These are phyloP conservation scores for Alectoris magna DNA, from an alignment of 2,797 vertebrate species.

Conservation along the genomic window DNA sequence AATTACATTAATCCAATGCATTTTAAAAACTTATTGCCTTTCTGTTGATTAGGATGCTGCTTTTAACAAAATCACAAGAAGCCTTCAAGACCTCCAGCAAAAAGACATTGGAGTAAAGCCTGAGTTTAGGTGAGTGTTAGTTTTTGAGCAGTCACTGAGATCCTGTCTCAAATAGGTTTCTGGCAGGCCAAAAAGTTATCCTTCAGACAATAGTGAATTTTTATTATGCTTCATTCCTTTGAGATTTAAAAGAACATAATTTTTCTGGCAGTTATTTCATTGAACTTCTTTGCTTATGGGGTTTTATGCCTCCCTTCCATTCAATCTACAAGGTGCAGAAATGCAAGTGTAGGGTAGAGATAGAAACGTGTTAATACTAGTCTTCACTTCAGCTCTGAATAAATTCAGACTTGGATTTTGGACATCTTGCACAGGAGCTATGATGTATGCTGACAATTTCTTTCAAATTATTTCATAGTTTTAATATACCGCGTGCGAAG, in stretches of 20 bases:
- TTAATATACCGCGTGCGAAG: slow-evolving; percentile 94
- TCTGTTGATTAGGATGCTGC: slow-evolving; percentile 87
- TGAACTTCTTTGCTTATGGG: background rate
- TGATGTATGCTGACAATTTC: background rate
- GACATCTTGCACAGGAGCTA: background rate
- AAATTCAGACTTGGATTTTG: background rate
- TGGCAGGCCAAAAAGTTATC: background rate
- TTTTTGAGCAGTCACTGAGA: background rate
- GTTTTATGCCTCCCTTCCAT: background rate
- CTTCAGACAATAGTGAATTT: background rate
- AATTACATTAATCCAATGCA: background rate
- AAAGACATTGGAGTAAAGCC: slow-evolving; percentile 94
- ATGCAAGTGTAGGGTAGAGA: background rate
- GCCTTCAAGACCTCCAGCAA: slow-evolving; percentile 96
- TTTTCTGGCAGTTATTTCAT: background rate
- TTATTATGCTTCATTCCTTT: background rate
- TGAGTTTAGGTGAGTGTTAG: slow-evolving; percentile 88
- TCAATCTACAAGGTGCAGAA: background rate
- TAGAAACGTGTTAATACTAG: background rate
- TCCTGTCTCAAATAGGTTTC: background rate
- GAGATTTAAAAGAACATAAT: background rate
- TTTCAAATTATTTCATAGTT: slow-evolving; percentile 78
- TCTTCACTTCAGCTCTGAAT: background rate
- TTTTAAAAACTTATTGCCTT: background rate
- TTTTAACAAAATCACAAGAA: slow-evolving; percentile 96